phyloP scores from a whole-genome alignment of 2,113 vertebrate genomes.

The human region DNA sequence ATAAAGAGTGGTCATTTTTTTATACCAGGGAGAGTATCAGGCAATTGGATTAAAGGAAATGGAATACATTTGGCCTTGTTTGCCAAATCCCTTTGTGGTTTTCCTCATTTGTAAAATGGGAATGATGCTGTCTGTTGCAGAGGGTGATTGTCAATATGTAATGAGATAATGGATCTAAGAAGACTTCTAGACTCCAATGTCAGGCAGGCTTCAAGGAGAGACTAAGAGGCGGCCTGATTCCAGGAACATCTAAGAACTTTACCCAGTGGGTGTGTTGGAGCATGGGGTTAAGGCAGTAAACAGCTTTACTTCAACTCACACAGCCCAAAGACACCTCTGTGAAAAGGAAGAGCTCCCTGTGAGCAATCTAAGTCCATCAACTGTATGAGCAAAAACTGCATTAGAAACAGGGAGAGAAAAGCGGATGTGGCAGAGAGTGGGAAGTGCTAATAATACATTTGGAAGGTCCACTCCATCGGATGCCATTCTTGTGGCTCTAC shows the following conservation, averaged over 20 bases:
- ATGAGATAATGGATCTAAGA: slow-evolving; percentile 38
- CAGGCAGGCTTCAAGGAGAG: slow-evolving; percentile 38
- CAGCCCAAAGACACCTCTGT: background rate
- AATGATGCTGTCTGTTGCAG: background rate
- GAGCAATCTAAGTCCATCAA: background rate
- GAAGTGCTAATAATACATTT: background rate
- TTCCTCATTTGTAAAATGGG: slow-evolving; percentile 54
- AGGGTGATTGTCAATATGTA: slow-evolving; percentile 5
- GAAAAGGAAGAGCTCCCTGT: background rate
- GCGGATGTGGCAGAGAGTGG: background rate
- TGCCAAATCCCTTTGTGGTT: slow-evolving; percentile 15
- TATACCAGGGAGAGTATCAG: background rate
- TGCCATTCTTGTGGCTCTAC: background rate
- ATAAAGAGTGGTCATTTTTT: background rate
- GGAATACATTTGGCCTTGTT: background rate
- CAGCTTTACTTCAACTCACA: background rate
- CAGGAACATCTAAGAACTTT: background rate
- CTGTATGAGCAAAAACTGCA: background rate
- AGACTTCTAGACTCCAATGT: background rate
- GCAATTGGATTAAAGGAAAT: slow-evolving; percentile 36
- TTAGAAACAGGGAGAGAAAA: background rate
- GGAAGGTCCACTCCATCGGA: background rate
- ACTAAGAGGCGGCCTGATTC: background rate
- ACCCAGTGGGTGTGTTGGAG: background rate
- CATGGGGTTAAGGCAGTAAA: background rate